phyloP scores from a whole-genome alignment of 2,797 vertebrate genomes.

The Semaprochilodus insignis region DNA sequence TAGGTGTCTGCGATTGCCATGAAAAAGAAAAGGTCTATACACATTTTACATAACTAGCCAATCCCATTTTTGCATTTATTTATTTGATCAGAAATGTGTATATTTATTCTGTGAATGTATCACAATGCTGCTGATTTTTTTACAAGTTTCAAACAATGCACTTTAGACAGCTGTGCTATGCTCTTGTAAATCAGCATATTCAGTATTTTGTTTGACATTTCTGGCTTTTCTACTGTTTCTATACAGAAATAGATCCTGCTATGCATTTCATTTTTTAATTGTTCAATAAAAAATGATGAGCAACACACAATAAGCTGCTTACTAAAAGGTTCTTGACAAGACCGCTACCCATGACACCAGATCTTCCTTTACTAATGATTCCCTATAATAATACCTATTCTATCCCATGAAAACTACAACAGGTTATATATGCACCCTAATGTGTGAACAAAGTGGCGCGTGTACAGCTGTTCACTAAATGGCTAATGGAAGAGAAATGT shows the following conservation, averaged over 20 bases:
- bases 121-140: slow-evolving; percentile 92
- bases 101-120: slow-evolving; percentile 98
- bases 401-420: background rate
- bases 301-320: slow-evolving; percentile 12
- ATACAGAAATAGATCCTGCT: slow-evolving; percentile 62
- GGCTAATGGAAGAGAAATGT: slow-evolving; percentile 70
- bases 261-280: slow-evolving; percentile 60
- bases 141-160: slow-evolving; percentile 83
- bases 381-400: background rate
- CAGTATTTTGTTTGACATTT: slow-evolving; percentile 60
- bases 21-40: background rate
- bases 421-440: background rate
- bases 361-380: no score
- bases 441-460: slow-evolving; percentile 52
- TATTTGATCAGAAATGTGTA: slow-evolving; percentile 88
- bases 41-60: slow-evolving; percentile 57
- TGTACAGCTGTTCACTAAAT: slow-evolving; percentile 64
- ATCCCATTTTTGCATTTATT: slow-evolving; percentile 81
- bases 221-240: slow-evolving; percentile 37
- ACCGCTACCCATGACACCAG: no score
- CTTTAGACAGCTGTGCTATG: slow-evolving; percentile 81
- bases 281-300: slow-evolving; percentile 52
- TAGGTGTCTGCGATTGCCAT: background rate
- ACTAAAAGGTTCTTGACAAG: background rate
- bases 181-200: slow-evolving; percentile 63